A percentile compares a stretch with the other conserved stretches of the same genome.
Evolutionary conservation across 37 sponge, comb jelly and placozoan genomes (phyloP).

Genomic region (Halisarca cf. caerulea): DNA sequence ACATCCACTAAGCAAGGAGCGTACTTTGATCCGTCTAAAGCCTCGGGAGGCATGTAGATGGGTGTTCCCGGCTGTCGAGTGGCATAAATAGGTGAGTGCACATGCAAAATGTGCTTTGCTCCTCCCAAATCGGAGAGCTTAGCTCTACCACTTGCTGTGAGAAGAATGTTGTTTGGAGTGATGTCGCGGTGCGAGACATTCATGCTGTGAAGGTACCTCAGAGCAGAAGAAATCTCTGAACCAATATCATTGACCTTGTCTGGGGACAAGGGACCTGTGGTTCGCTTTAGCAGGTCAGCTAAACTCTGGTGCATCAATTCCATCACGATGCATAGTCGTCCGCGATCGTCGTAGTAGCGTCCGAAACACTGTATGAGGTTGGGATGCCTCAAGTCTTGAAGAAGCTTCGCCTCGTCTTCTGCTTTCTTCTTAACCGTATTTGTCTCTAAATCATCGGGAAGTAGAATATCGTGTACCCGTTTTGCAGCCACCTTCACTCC

Average conservation of each 20-base stretch:
- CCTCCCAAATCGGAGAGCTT: constrained; percentile 28
- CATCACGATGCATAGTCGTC: neutral
- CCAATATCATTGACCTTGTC: neutral
- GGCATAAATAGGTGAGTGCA: neutral
- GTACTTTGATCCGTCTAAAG: constrained; percentile 9
- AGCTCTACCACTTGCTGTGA: neutral
- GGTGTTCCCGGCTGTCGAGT: constrained; percentile 13
- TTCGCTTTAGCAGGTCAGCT: neutral
- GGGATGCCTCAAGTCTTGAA: neutral
- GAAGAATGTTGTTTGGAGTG: constrained; percentile 27
- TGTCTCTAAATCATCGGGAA: neutral
- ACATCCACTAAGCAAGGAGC: neutral
- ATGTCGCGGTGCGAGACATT: constrained; percentile 16
- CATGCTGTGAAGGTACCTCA: constrained; percentile 6
- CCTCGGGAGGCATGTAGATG: constrained; percentile 25
- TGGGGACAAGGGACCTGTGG: neutral
- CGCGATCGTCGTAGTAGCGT: neutral
- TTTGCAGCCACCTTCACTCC: constrained; percentile 22
- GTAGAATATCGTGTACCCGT: neutral
- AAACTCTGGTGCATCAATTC: neutral
- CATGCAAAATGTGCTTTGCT: neutral
- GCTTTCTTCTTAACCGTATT: neutral
- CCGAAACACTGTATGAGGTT: constrained; percentile 17
- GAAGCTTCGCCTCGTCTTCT: neutral
- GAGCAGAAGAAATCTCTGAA: neutral